Conservation (phyloP, 2,113 vertebrate species). For the Mesocricetus auratus region DNA sequence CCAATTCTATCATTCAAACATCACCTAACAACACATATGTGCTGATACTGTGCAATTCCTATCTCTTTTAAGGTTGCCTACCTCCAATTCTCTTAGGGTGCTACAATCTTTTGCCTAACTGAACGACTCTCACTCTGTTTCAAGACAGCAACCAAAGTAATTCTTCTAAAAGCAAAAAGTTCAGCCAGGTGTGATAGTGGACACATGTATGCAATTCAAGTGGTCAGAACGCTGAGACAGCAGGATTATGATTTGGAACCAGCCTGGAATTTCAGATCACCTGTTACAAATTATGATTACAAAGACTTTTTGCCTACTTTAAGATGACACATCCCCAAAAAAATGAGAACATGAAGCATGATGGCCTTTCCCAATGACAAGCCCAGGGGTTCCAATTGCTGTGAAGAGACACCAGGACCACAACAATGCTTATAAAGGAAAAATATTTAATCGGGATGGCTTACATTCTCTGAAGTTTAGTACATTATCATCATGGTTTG, state of each 20-base stretch:
- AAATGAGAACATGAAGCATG: neutral
- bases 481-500: neutral
- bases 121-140: conserved; percentile 12
- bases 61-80: neutral
- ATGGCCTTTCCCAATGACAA: neutral
- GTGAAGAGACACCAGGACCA: neutral
- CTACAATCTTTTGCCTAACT: neutral
- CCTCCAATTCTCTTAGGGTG: neutral
- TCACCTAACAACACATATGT: neutral
- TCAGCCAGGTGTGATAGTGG: neutral
- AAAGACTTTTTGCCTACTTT: neutral
- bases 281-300: neutral
- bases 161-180: conserved; percentile 36
- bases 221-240: neutral
- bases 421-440: neutral
- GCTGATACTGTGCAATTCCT: neutral
- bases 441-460: neutral
- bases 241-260: neutral
- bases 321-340: neutral
- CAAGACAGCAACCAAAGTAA: neutral
- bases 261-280: neutral
- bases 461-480: neutral
- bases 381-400: neutral
- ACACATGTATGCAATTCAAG: neutral
- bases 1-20: neutral